Evolutionary conservation across 2,113 vertebrate species (phyloP).

Genomic region (Etheostoma spectabile): DNA sequence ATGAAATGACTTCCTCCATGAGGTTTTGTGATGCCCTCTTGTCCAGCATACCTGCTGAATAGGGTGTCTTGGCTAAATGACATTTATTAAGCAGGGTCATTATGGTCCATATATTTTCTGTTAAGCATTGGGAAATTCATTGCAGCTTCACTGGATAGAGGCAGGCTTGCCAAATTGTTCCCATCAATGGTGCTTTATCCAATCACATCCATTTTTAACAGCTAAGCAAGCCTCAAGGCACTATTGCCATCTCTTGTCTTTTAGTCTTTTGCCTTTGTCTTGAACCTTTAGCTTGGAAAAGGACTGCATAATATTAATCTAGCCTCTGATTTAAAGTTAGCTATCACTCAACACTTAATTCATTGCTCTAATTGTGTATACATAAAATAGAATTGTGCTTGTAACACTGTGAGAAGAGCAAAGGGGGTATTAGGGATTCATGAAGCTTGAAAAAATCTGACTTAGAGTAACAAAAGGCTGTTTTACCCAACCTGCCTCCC

Average conservation of each 20-base stretch:
- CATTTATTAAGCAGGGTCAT: conserved; percentile 76
- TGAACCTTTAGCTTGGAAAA: conserved; percentile 67
- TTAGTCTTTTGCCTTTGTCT: conserved; percentile 65
- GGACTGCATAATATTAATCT: conserved; percentile 26
- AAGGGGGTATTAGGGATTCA: background rate
- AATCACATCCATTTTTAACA: conserved; percentile 77
- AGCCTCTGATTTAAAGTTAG: conserved; percentile 8
- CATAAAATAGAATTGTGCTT: background rate
- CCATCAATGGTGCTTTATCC: conserved; percentile 68
- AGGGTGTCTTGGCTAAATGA: conserved; percentile 64
- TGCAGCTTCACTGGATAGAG: conserved; percentile 67
- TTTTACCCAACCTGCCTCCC: background rate
- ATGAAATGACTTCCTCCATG: conserved; percentile 50
- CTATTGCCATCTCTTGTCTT: conserved; percentile 42
- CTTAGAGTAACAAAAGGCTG: background rate
- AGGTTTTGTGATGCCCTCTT: conserved; percentile 47
- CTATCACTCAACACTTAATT: conserved; percentile 22
- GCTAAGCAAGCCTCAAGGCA: conserved; percentile 65
- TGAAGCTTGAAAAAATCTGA: background rate
- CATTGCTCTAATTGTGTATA: conserved; percentile 22
- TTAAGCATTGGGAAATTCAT: conserved; percentile 72
- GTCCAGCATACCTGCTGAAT: conserved; percentile 65
- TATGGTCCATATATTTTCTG: conserved; percentile 74
- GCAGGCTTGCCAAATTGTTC: conserved; percentile 73
- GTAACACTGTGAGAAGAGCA: conserved; percentile 11